phyloP scores from a whole-genome alignment of 2,113 vertebrate genomes.

The Megaceryle maxima region DNA sequence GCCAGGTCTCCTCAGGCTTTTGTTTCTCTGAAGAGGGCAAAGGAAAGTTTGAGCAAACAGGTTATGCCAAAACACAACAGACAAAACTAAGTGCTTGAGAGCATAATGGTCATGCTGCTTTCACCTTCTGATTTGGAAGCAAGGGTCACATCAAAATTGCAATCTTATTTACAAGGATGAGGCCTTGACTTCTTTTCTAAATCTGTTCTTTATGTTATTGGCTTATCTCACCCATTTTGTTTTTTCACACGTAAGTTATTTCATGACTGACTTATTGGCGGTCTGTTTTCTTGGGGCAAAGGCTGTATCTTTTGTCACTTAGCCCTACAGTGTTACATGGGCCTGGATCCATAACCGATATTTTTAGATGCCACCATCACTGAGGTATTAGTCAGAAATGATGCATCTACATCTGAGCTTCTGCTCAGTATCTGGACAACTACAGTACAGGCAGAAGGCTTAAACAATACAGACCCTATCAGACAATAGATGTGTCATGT shows the following conservation, averaged over 20 bases:
- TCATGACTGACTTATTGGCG: background rate
- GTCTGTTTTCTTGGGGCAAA: background rate
- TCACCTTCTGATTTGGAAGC: background rate
- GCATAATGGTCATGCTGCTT: background rate
- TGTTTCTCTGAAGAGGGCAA: background rate
- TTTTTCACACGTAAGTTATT: background rate
- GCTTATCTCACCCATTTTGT: background rate
- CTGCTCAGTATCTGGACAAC: background rate
- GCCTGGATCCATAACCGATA: background rate
- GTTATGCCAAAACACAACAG: background rate
- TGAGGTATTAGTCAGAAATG: background rate
- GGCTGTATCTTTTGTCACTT: background rate
- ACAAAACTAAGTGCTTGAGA: background rate
- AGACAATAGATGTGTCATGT: fast-evolving
- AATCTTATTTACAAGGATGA: background rate
- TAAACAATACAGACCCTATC: background rate
- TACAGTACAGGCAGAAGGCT: background rate
- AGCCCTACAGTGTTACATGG: background rate
- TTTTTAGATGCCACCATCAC: background rate
- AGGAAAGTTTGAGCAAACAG: background rate
- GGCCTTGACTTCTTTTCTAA: background rate
- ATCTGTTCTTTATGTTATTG: background rate
- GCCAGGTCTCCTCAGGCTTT: background rate
- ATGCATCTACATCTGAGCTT: background rate
- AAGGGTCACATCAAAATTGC: background rate